phyloP scores from a whole-genome alignment of 2,797 vertebrate species.

The Acanthurus leucopareius region DNA sequence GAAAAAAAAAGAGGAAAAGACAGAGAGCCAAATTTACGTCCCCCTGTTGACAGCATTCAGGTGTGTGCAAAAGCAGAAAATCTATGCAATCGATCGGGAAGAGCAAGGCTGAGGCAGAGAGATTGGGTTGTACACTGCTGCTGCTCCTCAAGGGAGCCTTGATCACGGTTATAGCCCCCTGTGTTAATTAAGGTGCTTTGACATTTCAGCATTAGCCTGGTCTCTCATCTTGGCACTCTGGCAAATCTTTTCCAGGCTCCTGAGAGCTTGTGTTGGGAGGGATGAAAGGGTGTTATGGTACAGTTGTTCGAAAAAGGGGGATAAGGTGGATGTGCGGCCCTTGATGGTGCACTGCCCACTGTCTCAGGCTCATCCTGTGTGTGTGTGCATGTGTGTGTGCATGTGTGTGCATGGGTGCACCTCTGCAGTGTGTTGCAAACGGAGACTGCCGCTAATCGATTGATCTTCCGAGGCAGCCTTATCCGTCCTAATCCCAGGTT shows the following conservation, averaged over 20 bases:
- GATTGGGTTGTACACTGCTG: constrained; percentile 71
- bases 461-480: constrained; percentile 76
- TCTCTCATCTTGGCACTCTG: constrained; percentile 75
- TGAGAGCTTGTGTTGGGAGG: constrained; percentile 50
- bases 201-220: constrained; percentile 78
- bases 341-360: constrained; percentile 33
- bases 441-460: constrained; percentile 68
- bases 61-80: constrained; percentile 85
- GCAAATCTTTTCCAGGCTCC: constrained; percentile 74
- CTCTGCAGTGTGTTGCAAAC: constrained; percentile 42
- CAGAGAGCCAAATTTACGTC: constrained; percentile 74
- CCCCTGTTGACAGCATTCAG: constrained; percentile 81
- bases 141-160: constrained; percentile 79
- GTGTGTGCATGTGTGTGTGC: no score
- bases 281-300: constrained; percentile 69
- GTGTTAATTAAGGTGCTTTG: constrained; percentile 87
- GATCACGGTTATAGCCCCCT: constrained; percentile 82
- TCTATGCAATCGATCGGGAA: constrained; percentile 84
- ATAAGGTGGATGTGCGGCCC: constrained; percentile 33
- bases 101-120: constrained; percentile 70
- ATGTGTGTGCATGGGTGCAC: constrained; percentile 9
- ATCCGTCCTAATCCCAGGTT: constrained; percentile 84
- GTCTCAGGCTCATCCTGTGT: constrained; percentile 46
- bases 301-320: constrained; percentile 58
- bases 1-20: constrained; percentile 32